Evolutionary conservation across 1,140 invertebrate species (phyloP), one percentile per base, ranked within the genome.

Genomic region (Habropoda laboriosa): DNA sequence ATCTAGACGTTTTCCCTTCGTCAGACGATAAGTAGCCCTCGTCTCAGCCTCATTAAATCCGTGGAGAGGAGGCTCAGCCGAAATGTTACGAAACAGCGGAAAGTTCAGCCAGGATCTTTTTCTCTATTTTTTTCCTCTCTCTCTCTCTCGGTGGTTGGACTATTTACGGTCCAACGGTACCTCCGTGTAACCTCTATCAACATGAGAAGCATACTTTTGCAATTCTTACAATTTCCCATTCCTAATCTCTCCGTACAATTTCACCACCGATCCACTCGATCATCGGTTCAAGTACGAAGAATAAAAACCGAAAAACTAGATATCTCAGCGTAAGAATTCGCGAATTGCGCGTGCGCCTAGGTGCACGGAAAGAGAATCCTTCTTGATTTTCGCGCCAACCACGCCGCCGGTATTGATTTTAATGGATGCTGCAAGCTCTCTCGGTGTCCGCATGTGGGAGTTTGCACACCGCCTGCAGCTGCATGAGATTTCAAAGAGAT

Each of bases 361-460:
- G 45, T 63, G 10, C 24, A 21, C 35, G 21, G 24, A 30, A 58
- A 38, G 60, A 68, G 70, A 32, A 81, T 81, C 79, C 38, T 70
- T 87, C 79, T 82, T 82, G 83, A 86, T 86, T 86, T 86, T 86
- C 85, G 83, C 85, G 80, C 83, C 83, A 80, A 86, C 67, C 72
- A 86, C 63, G 64, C 55, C 57, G 49, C 64, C 51, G 75, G 88
- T 91, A 91, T 91, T 89, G 90, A 91, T 91, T 91, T 90, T 88
- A 89, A 90, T 89, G 87, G 86, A 90, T 88, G 85, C 84, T 78
- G 81, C 85, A 82, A 83, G 83, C 82, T 73, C 78, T 78, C 51
- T 35, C 49, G 40, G 45, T 21, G n/a, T 24, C 49, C 55, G 58
- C 71, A 57, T 86, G 70, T 79, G 79, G 60, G 70, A 79, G 49